Conservation (phyloP, 2,888 invertebrate species). For the Eristalis tenax region DNA sequence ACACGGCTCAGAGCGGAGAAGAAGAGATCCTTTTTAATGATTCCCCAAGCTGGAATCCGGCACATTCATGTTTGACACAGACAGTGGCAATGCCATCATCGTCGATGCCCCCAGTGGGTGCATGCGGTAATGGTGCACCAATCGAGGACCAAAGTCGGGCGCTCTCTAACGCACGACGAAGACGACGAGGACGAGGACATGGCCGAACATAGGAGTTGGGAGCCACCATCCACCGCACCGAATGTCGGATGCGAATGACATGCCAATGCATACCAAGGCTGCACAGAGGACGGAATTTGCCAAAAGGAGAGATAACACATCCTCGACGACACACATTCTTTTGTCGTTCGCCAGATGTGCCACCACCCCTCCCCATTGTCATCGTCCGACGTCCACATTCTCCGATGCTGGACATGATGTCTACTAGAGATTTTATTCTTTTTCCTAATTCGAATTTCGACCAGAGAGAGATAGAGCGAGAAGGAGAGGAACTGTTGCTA, state of each 20-base stretch:
- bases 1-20: not conserved
- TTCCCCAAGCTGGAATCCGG: not conserved
- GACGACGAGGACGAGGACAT: not conserved
- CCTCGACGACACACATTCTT: slow-evolving; percentile 41
- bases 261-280: slow-evolving; percentile 10
- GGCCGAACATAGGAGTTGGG: not conserved
- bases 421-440: not conserved
- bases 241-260: slow-evolving; percentile 44
- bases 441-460: slow-evolving; percentile 7
- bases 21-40: not conserved
- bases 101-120: not conserved
- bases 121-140: not conserved
- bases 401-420: slow-evolving; percentile 22
- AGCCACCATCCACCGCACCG: slow-evolving; percentile 11
- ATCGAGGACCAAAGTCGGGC: not conserved
- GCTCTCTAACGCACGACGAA: not conserved
- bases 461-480: not conserved
- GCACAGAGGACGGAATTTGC: slow-evolving; percentile 31
- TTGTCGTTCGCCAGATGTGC: slow-evolving; percentile 29
- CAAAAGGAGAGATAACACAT: slow-evolving; percentile 41
- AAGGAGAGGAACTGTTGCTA: slow-evolving; percentile 38
- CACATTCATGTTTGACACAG: slow-evolving; percentile 10
- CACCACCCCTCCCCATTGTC: not conserved
- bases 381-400: not conserved
- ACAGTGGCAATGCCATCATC: not conserved